phyloP scores from a whole-genome alignment of 2,113 vertebrate species.

The Halcyon malimbica region DNA sequence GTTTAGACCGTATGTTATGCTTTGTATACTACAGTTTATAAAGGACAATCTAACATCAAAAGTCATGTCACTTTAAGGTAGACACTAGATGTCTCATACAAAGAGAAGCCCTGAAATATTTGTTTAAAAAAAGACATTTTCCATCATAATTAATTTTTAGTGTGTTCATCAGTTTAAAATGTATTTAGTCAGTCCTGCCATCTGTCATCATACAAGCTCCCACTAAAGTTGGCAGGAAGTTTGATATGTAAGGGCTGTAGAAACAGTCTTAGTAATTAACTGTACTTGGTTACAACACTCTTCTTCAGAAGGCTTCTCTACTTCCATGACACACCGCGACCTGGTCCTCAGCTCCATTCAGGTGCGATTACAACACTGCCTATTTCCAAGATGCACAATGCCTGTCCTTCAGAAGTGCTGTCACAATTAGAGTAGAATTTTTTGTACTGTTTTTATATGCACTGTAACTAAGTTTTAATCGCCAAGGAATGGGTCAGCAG shows the following conservation, averaged over 20 bases:
- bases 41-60: slow-evolving; percentile 39
- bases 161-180: slow-evolving; percentile 13
- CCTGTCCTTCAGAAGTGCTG: background rate
- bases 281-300: background rate
- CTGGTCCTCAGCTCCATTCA: background rate
- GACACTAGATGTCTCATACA: slow-evolving; percentile 2
- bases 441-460: background rate
- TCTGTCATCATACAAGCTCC: background rate
- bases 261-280: background rate
- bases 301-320: background rate
- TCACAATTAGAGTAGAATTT: background rate
- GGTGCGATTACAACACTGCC: background rate
- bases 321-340: background rate
- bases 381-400: background rate
- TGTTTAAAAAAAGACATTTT: background rate
- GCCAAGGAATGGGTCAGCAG: background rate
- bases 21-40: slow-evolving; percentile 25
- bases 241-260: background rate
- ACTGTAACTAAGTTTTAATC: slow-evolving; percentile 27
- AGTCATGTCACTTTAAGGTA: background rate
- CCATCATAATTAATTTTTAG: background rate
- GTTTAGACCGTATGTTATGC: slow-evolving; percentile 25
- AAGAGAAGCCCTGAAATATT: background rate
- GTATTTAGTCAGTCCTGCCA: background rate
- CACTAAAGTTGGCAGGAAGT: background rate